Evolutionary conservation across 2,113 vertebrate genomes (phyloP).

Genomic region (human (Homo sapiens)): GRCh38 chr2:198993001-198993500

Average conservation of each 20-base stretch:
- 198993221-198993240: neutral
- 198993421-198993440: conserved; percentile 28
- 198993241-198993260: neutral
- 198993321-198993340: conserved; percentile 4
- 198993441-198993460: neutral
- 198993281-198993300: neutral
- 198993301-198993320: neutral
- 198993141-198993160: neutral
- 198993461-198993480: neutral
- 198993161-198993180: neutral
- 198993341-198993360: neutral
- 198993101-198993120: neutral
- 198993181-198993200: neutral
- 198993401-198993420: neutral
- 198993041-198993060: neutral
- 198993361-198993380: neutral
- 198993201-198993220: neutral
- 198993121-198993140: neutral
- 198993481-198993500: neutral
- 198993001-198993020: neutral
- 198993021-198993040: neutral
- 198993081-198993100: neutral
- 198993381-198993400: neutral
- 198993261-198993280: neutral
- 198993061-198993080: neutral